Conservation (phyloP, 1,140 invertebrate species). For the Colletes latitarsis region DNA sequence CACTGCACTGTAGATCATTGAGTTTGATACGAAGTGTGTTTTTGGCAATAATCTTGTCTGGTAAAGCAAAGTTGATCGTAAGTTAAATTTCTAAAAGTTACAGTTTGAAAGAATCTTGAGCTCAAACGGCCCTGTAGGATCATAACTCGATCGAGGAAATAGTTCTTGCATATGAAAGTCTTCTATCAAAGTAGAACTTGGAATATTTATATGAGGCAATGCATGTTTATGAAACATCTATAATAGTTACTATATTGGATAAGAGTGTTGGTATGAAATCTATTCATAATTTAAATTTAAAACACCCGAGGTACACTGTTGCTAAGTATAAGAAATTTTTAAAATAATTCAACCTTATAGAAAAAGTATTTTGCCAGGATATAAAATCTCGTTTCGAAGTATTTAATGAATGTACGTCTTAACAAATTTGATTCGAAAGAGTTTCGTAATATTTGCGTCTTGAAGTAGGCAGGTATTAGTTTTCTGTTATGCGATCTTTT, state of each 20-base stretch:
- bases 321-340: neutral
- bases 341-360: neutral
- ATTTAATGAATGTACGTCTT: constrained; percentile 16
- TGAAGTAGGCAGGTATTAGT: constrained; percentile 33
- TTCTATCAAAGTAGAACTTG: neutral
- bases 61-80: neutral
- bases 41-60: neutral
- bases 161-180: neutral
- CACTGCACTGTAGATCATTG: neutral
- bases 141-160: neutral
- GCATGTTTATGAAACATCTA: neutral
- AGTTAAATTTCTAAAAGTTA: neutral
- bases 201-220: neutral
- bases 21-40: neutral
- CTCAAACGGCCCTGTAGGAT: neutral
- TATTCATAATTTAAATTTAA: no score
- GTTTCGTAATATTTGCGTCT: constrained; percentile 45
- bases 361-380: constrained; percentile 9
- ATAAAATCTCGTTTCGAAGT: constrained; percentile 21
- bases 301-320: no score
- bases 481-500: constrained; percentile 26
- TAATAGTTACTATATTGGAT: neutral
- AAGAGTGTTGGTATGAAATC: neutral
- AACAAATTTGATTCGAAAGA: constrained; percentile 20
- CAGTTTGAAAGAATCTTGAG: neutral